Evolutionary conservation across 2,797 vertebrate species (phyloP).

Genomic region (Crenuchus spilurus): DNA sequence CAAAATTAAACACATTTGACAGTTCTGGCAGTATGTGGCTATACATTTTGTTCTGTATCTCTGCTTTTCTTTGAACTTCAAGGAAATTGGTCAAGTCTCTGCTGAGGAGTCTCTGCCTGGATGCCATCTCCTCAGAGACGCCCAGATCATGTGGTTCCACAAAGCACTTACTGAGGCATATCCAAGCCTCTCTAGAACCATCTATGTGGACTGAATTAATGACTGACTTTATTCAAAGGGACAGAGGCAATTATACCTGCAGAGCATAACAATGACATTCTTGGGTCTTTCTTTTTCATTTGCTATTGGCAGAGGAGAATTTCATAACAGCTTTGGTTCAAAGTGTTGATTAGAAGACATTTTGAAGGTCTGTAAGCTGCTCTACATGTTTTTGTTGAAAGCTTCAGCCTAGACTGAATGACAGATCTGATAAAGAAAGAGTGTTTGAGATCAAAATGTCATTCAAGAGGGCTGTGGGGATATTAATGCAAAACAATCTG

Average conservation of each 20-base stretch:
- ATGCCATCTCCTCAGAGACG: neutral
- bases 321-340: neutral
- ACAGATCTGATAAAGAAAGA: neutral
- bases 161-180: neutral
- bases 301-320: neutral
- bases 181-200: neutral
- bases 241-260: neutral
- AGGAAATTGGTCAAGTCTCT: neutral
- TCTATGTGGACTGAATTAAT: conserved; percentile 25
- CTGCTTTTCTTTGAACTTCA: neutral
- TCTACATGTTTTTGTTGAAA: neutral
- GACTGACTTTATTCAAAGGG: neutral
- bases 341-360: neutral
- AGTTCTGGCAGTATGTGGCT: neutral
- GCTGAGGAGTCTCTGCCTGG: neutral
- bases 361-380: neutral
- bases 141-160: neutral
- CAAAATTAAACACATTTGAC: too few relatives aligned
- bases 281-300: neutral
- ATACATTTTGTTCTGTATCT: neutral
- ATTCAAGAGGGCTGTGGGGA: neutral
- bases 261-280: neutral
- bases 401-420: neutral
- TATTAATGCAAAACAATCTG: neutral
- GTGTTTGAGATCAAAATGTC: neutral